phyloP scores from a whole-genome alignment of 2,113 vertebrate species.

The Rhinichthys klamathensis region DNA sequence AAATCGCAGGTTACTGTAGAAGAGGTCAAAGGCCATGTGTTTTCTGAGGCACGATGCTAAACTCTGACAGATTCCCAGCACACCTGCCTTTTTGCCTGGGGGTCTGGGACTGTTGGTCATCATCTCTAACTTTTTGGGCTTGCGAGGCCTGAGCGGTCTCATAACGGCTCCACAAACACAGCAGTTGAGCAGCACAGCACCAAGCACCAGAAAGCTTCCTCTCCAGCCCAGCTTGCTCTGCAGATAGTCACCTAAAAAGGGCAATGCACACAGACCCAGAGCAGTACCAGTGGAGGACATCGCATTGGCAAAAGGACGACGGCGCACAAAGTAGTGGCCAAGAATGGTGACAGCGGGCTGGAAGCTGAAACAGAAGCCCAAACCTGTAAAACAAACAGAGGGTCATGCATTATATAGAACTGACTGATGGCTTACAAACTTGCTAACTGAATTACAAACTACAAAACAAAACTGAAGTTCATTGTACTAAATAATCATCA shows the following conservation, averaged over 20 bases:
- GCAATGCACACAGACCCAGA: slow-evolving; percentile 84
- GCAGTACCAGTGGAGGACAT: slow-evolving; percentile 87
- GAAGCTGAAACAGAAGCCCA: slow-evolving; percentile 93
- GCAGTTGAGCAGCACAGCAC: slow-evolving; percentile 86
- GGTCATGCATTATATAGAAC: not conserved
- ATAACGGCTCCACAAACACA: slow-evolving; percentile 90
- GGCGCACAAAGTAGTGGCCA: slow-evolving; percentile 87
- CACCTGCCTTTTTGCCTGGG: not conserved
- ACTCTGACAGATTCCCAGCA: slow-evolving; percentile 2
- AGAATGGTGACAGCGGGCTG: slow-evolving; percentile 86
- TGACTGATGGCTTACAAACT: too few species aligned
- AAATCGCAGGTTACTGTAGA: slow-evolving; percentile 81
- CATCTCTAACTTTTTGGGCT: slow-evolving; percentile 52
- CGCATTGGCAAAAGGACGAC: slow-evolving; percentile 83
- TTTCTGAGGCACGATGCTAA: slow-evolving; percentile 63
- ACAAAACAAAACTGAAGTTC: too few species aligned
- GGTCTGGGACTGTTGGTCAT: slow-evolving; percentile 56
- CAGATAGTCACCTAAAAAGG: slow-evolving; percentile 83
- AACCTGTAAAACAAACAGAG: slow-evolving; percentile 72
- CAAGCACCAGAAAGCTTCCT: slow-evolving; percentile 88
- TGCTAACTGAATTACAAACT: too few species aligned
- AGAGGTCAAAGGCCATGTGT: slow-evolving; percentile 90
- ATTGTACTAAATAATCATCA: not conserved
- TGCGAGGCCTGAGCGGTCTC: slow-evolving; percentile 79
- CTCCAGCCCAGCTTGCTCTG: slow-evolving; percentile 88